Evolutionary conservation across 2,888 invertebrate species (phyloP).

Genomic region (Caprella mutica): DNA sequence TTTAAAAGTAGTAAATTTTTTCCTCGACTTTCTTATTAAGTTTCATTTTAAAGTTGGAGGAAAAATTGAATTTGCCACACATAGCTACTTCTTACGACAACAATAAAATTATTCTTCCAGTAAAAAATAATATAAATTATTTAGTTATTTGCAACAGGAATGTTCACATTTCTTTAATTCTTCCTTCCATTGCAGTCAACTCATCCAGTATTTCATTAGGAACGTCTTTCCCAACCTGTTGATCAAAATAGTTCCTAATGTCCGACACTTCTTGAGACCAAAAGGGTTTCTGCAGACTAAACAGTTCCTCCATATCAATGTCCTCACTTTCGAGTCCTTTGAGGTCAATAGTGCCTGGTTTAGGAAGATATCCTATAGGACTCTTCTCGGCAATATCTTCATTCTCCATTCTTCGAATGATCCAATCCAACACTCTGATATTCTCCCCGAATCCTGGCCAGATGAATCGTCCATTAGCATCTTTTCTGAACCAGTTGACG

Average conservation of each 20-base stretch:
- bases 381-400: slow-evolving; percentile 57
- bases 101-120: too few relatives aligned
- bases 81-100: too few relatives aligned
- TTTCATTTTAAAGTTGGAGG: too few relatives aligned
- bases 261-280: slow-evolving; percentile 73
- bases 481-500: slow-evolving; percentile 98
- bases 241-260: slow-evolving; percentile 74
- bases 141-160: too few relatives aligned
- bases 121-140: too few relatives aligned
- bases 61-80: too few relatives aligned
- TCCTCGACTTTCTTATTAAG: too few relatives aligned
- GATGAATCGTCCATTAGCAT: slow-evolving; percentile 64
- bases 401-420: slow-evolving; percentile 63
- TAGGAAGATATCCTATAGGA: slow-evolving; percentile 52
- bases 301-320: slow-evolving; percentile 70
- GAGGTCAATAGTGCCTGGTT: slow-evolving; percentile 54
- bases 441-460: slow-evolving; percentile 99
- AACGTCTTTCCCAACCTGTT: slow-evolving; percentile 78
- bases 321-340: slow-evolving; percentile 52
- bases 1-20: too few relatives aligned
- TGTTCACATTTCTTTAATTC: slow-evolving; percentile 41
- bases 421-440: slow-evolving; percentile 90
- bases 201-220: slow-evolving; percentile 63
- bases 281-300: slow-evolving; percentile 77
- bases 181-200: slow-evolving; percentile 51